Conservation (phyloP, 2,113 vertebrate species). For the Nothobranchius kuhntae region DNA sequence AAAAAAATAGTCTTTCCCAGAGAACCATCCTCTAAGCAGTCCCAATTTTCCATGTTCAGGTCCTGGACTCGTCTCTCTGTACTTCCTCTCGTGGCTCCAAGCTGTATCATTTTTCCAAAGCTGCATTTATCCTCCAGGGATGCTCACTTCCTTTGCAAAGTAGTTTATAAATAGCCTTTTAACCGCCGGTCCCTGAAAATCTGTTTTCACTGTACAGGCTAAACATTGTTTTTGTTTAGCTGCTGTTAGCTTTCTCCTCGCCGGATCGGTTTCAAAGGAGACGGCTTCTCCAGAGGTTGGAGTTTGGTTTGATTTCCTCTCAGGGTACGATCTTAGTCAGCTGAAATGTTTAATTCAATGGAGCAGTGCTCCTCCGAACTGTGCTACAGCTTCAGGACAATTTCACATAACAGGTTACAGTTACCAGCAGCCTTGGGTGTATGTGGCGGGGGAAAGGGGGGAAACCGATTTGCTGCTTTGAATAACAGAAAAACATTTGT, state of each 20-base stretch:
- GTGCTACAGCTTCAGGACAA: slow-evolving; percentile 25
- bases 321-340: slow-evolving; percentile 46
- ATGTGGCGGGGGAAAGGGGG: slow-evolving; percentile 23
- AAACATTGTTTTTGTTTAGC: slow-evolving; percentile 62
- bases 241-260: slow-evolving; percentile 57
- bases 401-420: slow-evolving; percentile 48
- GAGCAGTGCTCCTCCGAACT: slow-evolving; percentile 22
- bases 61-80: slow-evolving; percentile 62
- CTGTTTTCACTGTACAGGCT: slow-evolving; percentile 75
- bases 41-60: slow-evolving; percentile 73
- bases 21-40: slow-evolving; percentile 29
- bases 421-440: slow-evolving; percentile 44
- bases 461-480: no score
- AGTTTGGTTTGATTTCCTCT: slow-evolving; percentile 64
- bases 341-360: slow-evolving; percentile 51
- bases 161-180: slow-evolving; percentile 80
- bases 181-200: slow-evolving; percentile 68
- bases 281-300: slow-evolving; percentile 25
- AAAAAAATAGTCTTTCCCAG: slow-evolving; percentile 21
- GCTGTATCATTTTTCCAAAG: slow-evolving; percentile 81
- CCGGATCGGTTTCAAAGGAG: slow-evolving; percentile 66
- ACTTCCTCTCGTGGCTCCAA: slow-evolving; percentile 78
- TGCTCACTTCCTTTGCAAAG: slow-evolving; percentile 79
- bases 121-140: slow-evolving; percentile 76
- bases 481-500: no score